phyloP scores from a whole-genome alignment of 92 coral and sea anemone species.

The Porites rus region DNA sequence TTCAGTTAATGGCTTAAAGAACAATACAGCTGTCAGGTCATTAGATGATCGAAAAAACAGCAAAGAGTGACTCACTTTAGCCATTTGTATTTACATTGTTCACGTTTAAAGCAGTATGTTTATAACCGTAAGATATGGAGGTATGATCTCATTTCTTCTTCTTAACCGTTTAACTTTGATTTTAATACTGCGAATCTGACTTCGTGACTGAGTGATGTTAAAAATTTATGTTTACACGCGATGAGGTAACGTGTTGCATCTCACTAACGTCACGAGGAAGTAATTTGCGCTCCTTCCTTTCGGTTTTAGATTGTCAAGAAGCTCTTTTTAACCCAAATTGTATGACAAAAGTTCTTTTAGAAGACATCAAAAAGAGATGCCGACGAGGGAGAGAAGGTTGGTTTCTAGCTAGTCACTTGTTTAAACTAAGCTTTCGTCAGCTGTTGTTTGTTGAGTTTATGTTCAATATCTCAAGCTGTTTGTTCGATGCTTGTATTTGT shows the following conservation, averaged over 20 bases:
- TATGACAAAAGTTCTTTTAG: conserved; percentile 82
- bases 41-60: neutral
- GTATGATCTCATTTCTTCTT: conserved; percentile 54
- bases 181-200: neutral
- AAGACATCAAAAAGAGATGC: conserved; percentile 92
- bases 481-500: conserved; percentile 4
- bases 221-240: neutral
- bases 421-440: neutral
- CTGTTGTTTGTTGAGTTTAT: neutral
- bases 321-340: conserved; percentile 96
- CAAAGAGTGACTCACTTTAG: neutral
- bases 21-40: neutral
- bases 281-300: neutral
- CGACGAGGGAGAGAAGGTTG: conserved; percentile 81
- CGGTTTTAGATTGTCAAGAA: conserved; percentile 77
- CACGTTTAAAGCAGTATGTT: conserved; percentile 67
- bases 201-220: conserved; percentile 7
- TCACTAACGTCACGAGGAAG: neutral
- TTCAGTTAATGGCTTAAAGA: neutral
- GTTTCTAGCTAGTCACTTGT: conserved; percentile 5
- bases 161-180: neutral
- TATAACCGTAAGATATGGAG: conserved; percentile 93
- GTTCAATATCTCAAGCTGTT: neutral
- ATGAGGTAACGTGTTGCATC: neutral
- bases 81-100: neutral